Conservation (phyloP, 2,797 vertebrate species). For the Cygnus olor region DNA sequence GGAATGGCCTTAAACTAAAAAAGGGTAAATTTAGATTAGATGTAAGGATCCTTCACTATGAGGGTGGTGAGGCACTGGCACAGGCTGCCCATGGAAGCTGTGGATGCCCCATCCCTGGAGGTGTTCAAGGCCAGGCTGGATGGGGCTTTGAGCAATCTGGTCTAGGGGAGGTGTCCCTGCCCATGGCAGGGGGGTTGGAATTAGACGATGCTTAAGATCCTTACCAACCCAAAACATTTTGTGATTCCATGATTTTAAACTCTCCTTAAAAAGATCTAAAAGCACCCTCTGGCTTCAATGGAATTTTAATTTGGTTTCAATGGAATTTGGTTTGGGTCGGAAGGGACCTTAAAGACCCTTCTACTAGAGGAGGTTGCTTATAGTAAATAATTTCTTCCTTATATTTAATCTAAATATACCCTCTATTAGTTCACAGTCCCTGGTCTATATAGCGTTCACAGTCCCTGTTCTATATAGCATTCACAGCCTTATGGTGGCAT, state of each 20-base stretch:
- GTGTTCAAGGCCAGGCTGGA: no score
- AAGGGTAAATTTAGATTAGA: no score
- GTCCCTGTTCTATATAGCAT: rapidly evolving
- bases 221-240: no score
- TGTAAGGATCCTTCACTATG: no score
- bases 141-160: no score
- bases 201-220: no score
- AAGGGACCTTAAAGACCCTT: not conserved
- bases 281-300: not conserved
- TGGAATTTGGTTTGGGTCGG: not conserved
- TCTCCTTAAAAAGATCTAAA: not conserved
- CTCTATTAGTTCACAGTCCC: not conserved
- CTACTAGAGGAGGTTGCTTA: not conserved
- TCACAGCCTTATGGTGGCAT: rapidly evolving
- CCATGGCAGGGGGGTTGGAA: no score
- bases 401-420: not conserved
- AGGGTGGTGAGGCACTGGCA: no score
- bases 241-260: not conserved
- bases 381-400: not conserved
- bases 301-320: not conserved
- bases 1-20: no score
- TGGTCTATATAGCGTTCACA: rapidly evolving
- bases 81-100: no score
- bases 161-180: no score
- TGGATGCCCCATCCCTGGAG: no score